These are phyloP conservation scores for Tamias sibiricus DNA, from an alignment of 2,113 vertebrate genomes.

Conservation along the genomic window DNA sequence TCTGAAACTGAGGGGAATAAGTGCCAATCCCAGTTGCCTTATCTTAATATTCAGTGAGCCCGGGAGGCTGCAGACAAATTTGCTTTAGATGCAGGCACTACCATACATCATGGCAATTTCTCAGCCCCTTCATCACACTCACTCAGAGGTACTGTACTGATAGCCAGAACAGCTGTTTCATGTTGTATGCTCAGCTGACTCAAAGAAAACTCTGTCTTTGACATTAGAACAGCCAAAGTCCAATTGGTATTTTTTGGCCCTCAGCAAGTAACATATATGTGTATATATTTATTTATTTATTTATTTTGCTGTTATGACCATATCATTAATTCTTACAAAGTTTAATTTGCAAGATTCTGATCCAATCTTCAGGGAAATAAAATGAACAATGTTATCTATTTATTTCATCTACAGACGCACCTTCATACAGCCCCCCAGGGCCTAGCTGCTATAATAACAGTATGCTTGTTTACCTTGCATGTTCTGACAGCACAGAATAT, in stretches of 20 bases:
- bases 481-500: constrained; percentile 30
- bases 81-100: constrained; percentile 76
- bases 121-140: constrained; percentile 75
- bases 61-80: constrained; percentile 79
- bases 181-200: constrained; percentile 52
- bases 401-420: neutral
- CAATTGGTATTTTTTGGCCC: constrained; percentile 53
- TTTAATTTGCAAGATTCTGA: constrained; percentile 65
- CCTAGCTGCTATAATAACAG: neutral
- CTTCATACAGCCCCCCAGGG: rapidly evolving
- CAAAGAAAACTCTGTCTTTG: constrained; percentile 74
- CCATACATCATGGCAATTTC: constrained; percentile 79
- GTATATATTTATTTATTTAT: too few species aligned
- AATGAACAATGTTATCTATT: constrained; percentile 57
- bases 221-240: constrained; percentile 66
- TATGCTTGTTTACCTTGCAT: constrained; percentile 53
- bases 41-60: constrained; percentile 78
- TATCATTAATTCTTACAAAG: constrained; percentile 75
- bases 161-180: constrained; percentile 64
- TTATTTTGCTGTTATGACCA: constrained; percentile 70
- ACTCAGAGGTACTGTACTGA: constrained; percentile 68
- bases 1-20: constrained; percentile 57
- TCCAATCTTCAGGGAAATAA: constrained; percentile 61
- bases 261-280: constrained; percentile 65
- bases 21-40: constrained; percentile 70